These are phyloP conservation scores for Notechis scutatus DNA, from an alignment of 2,113 vertebrate species.

Conservation along the genomic window DNA sequence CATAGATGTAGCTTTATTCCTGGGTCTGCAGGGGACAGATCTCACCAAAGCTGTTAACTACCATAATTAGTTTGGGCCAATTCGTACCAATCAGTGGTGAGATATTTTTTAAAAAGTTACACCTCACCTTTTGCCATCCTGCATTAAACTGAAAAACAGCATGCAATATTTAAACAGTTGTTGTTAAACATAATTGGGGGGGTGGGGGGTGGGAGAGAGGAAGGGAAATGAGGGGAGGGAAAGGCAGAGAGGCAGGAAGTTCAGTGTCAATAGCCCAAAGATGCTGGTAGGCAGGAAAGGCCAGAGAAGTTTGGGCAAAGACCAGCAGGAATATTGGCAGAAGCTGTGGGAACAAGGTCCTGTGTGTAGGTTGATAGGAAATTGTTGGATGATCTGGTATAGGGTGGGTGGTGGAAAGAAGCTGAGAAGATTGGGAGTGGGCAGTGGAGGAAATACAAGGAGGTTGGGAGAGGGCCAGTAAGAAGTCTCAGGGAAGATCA, in stretches of 20 bases:
- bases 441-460: not conserved
- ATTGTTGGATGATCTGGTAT: not conserved
- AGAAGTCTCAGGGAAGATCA: not conserved
- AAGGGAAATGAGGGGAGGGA: not conserved
- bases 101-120: not conserved
- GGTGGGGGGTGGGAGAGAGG: no score
- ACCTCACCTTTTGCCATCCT: not conserved
- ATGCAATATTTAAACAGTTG: not conserved
- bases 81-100: not conserved
- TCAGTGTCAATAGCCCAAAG: not conserved
- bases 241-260: not conserved
- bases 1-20: not conserved
- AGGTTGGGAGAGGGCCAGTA: not conserved
- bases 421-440: not conserved
- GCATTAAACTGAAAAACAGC: not conserved
- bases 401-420: not conserved
- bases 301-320: not conserved
- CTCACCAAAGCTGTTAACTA: not conserved
- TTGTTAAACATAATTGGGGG: not conserved
- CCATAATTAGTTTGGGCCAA: not conserved
- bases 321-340: not conserved
- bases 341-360: not conserved
- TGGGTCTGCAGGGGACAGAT: not conserved
- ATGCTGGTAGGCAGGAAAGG: not conserved
- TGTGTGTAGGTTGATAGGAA: not conserved